phyloP scores from a whole-genome alignment of 2,113 vertebrate genomes.

The Hymenochirus boettgeri region DNA sequence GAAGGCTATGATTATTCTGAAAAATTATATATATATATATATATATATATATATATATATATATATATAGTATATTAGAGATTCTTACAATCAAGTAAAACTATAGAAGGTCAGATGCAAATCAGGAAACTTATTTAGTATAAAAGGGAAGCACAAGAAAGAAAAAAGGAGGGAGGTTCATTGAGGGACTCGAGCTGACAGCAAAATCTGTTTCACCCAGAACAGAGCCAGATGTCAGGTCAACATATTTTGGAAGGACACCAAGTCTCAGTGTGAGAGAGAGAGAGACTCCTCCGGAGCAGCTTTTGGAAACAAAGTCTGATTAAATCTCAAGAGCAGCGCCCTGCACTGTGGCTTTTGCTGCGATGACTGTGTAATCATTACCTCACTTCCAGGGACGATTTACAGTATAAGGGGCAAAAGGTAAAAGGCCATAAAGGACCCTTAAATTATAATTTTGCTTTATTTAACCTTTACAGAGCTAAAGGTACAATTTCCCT shows the following conservation, averaged over 20 bases:
- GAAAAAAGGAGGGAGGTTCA: constrained; percentile 4
- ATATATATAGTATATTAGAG: too few relatives aligned
- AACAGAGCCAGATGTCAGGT: constrained; percentile 38
- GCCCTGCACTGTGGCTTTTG: constrained; percentile 33
- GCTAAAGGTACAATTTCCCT: too few relatives aligned
- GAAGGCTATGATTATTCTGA: too few relatives aligned
- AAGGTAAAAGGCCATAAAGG: constrained; percentile 1
- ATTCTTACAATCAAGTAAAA: too few relatives aligned
- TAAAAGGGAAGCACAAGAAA: background rate
- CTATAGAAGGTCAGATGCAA: too few relatives aligned
- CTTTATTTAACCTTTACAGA: constrained; percentile 16
- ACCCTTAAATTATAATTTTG: background rate
- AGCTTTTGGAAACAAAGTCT: constrained; percentile 38
- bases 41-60: background rate
- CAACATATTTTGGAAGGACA: constrained; percentile 39
- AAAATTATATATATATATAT: too few relatives aligned
- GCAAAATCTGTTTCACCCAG: constrained; percentile 42
- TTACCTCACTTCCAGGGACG: constrained; percentile 28
- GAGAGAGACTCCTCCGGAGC: constrained; percentile 31
- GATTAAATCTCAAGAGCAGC: constrained; percentile 36
- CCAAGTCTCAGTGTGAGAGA: constrained; percentile 37
- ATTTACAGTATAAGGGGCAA: constrained; percentile 20
- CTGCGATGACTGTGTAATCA: constrained; percentile 28
- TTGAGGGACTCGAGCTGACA: constrained; percentile 37
- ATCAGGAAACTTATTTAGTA: constrained; percentile 9